Conservation (phyloP, 2,888 invertebrate species). For the Ernsta delagoae region DNA sequence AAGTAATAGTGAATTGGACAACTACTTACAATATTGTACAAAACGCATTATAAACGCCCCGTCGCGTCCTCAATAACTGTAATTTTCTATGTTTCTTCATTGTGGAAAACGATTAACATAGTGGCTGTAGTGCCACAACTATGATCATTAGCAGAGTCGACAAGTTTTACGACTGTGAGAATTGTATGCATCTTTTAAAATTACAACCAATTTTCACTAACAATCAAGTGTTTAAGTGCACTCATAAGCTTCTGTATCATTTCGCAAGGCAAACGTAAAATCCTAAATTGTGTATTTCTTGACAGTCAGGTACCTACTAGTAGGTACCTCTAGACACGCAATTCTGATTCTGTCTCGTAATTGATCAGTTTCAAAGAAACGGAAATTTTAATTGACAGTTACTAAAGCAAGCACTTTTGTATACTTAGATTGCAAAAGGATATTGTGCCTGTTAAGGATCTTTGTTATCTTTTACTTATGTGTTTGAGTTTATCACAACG, state of each 20-base stretch:
- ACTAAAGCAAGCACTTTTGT: not conserved
- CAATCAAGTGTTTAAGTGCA: not conserved
- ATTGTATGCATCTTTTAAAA: not conserved
- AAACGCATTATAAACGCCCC: no score
- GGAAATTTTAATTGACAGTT: not conserved
- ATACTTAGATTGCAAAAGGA: conserved; percentile 2
- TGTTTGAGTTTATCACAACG: conserved; percentile 14
- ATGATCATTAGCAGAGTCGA: not conserved
- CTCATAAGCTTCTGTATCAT: not conserved
- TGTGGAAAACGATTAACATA: not conserved
- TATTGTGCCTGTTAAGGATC: not conserved
- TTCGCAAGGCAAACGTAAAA: no score
- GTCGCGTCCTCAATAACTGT: conserved; percentile 12
- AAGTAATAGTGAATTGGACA: no score
- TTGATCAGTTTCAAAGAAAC: no score
- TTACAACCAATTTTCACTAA: no score
- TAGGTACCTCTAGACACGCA: no score
- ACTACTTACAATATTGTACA: no score
- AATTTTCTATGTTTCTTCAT: conserved; percentile 16
- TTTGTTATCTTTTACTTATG: conserved; percentile 13
- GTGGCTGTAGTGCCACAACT: not conserved
- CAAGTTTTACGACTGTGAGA: not conserved
- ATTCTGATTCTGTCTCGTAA: no score
- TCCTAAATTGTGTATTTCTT: no score
- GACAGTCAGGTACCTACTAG: no score